A percentile compares a stretch with the other conserved stretches of the same genome.
Evolutionary conservation across 2,113 vertebrate species (phyloP).

Genomic region (Lagopus muta): DNA sequence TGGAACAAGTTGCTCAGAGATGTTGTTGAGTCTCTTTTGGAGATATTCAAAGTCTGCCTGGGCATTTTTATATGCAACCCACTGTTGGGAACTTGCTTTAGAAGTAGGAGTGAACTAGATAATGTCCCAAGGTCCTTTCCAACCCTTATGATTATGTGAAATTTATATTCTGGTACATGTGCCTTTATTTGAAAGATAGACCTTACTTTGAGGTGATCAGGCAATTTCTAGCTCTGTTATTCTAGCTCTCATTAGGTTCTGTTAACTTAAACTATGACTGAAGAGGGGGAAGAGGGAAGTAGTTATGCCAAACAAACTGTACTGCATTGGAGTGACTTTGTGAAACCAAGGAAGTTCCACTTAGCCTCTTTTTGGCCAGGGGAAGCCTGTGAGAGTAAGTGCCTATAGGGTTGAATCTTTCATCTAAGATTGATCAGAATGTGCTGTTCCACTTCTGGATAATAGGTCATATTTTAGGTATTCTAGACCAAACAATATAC

Average conservation of each 20-base stretch:
- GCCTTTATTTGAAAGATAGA: neutral
- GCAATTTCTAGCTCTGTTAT: neutral
- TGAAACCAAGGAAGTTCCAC: neutral
- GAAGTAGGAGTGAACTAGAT: neutral
- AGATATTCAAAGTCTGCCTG: no score
- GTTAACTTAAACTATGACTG: neutral
- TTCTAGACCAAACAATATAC: neutral
- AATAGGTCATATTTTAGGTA: neutral
- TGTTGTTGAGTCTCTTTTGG: no score
- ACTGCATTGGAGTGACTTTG: neutral
- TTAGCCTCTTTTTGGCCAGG: neutral
- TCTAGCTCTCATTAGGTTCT: neutral
- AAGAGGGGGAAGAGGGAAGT: neutral
- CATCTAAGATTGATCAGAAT: neutral
- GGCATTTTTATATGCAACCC: no score
- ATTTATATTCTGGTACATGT: neutral
- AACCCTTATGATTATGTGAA: neutral
- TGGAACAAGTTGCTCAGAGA: no score
- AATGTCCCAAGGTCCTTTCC: neutral
- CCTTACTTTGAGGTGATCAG: neutral
- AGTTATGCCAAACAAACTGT: neutral
- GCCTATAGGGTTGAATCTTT: neutral
- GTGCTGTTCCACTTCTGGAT: neutral
- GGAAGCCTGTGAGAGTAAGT: neutral
- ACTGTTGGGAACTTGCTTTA: neutral